These are phyloP conservation scores for Xenopus laevis DNA, from an alignment of 2,113 vertebrate genomes.

Conservation along the genomic window DNA sequence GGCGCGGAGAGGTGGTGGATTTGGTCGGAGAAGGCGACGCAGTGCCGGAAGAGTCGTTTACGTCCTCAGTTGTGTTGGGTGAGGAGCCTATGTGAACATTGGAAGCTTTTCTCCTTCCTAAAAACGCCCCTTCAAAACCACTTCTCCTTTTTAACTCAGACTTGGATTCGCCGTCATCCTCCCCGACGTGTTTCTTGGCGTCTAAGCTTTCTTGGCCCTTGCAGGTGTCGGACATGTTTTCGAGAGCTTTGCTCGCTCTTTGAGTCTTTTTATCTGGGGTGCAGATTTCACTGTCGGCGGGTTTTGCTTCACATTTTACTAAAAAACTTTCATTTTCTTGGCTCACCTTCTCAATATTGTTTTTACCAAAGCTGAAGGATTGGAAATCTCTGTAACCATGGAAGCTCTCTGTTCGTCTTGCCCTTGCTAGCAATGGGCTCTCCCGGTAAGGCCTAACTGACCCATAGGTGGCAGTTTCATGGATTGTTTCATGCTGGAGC, in stretches of 20 bases:
- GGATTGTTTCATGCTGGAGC: constrained; percentile 79
- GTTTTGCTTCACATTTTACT: constrained; percentile 60
- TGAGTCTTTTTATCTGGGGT: constrained; percentile 61
- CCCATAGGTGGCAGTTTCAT: constrained; percentile 80
- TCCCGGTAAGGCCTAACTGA: constrained; percentile 89
- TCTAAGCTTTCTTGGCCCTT: constrained; percentile 70
- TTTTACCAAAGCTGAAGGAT: constrained; percentile 73
- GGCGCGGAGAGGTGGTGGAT: constrained; percentile 80
- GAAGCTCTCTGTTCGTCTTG: constrained; percentile 90
- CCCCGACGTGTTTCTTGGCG: constrained; percentile 64
- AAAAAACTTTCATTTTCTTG: constrained; percentile 57
- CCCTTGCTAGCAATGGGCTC: constrained; percentile 88
- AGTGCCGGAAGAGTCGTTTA: constrained; percentile 76
- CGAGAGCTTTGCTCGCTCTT: constrained; percentile 60
- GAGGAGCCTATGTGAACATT: constrained; percentile 69
- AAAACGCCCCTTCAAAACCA: constrained; percentile 82
- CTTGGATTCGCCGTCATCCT: constrained; percentile 73
- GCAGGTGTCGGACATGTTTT: constrained; percentile 60
- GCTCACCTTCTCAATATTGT: constrained; percentile 63
- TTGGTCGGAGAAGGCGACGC: constrained; percentile 90
- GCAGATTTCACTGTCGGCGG: constrained; percentile 61
- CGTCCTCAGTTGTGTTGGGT: constrained; percentile 73
- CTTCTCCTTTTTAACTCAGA: constrained; percentile 71
- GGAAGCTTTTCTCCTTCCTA: constrained; percentile 77
- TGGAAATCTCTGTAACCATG: constrained; percentile 92